phyloP scores from a whole-genome alignment of 1,140 invertebrate genomes.

The Macrobrachium rosenbergii region DNA sequence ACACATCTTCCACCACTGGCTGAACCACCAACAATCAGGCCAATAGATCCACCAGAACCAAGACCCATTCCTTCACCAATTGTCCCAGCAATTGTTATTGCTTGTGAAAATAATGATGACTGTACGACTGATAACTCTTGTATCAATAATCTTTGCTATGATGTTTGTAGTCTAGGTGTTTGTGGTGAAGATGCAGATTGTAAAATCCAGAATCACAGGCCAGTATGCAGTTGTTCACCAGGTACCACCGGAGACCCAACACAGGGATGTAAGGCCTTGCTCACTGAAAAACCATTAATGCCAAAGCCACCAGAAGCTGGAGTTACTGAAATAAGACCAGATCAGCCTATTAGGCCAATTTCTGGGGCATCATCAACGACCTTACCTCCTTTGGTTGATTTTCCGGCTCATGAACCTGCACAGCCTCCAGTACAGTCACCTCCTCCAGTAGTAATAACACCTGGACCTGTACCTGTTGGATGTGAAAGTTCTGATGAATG shows the following conservation, averaged over 20 bases:
- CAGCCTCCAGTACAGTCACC: not conserved
- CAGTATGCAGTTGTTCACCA: constrained; percentile 80
- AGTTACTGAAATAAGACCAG: not conserved
- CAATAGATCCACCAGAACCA: constrained; percentile 6
- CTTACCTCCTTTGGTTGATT: constrained; percentile 4
- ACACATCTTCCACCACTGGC: constrained; percentile 5
- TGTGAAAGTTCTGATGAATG: constrained; percentile 66
- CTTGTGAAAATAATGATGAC: constrained; percentile 76
- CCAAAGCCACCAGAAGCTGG: constrained; percentile 13
- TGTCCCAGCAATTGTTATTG: constrained; percentile 26
- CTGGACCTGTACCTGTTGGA: constrained; percentile 53
- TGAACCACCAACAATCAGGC: constrained; percentile 5
- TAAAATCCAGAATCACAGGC: constrained; percentile 80
- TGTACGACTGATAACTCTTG: constrained; percentile 83
- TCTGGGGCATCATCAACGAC: constrained; percentile 70
- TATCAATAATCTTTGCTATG: constrained; percentile 73
- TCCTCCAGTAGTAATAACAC: constrained; percentile 31
- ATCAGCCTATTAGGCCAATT: constrained; percentile 30
- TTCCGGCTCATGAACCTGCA: not conserved
- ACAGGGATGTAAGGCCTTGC: constrained; percentile 63
- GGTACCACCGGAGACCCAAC: constrained; percentile 79
- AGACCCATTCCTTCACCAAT: not conserved
- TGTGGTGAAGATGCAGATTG: constrained; percentile 85
- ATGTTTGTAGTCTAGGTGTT: constrained; percentile 74
- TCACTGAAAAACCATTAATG: constrained; percentile 39